phyloP scores from a whole-genome alignment of 2,113 vertebrate species.

The Morone saxatilis region DNA sequence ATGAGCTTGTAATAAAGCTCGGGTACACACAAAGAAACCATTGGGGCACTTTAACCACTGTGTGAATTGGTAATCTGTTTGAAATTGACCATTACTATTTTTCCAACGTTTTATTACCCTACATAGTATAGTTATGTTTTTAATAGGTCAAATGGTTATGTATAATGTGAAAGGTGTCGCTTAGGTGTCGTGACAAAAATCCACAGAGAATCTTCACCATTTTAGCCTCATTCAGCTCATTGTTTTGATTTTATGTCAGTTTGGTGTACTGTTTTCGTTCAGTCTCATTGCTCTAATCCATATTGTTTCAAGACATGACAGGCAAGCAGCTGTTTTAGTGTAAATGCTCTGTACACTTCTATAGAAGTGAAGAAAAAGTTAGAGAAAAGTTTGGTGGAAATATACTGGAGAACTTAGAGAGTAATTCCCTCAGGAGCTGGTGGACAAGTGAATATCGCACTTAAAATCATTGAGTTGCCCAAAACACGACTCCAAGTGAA shows the following conservation, averaged over 20 bases:
- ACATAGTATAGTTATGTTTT: not conserved
- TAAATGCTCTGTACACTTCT: not conserved
- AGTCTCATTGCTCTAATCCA: not conserved
- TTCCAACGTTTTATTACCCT: not conserved
- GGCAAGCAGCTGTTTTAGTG: not conserved
- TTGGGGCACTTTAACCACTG: constrained; percentile 2
- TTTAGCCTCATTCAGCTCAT: not conserved
- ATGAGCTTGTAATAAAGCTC: constrained; percentile 41
- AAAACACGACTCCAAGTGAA: not conserved
- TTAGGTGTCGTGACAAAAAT: no score
- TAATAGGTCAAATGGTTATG: no score
- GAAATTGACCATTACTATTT: not conserved
- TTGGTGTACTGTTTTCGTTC: not conserved
- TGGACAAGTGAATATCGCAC: not conserved
- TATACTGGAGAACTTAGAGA: not conserved
- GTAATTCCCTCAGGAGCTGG: not conserved
- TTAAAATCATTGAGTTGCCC: not conserved
- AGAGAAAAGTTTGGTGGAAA: constrained; percentile 1
- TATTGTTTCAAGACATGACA: not conserved
- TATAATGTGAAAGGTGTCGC: not conserved
- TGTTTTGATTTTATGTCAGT: not conserved
- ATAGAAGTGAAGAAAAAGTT: no score
- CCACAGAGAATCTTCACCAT: no score
- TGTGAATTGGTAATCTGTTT: constrained; percentile 13
- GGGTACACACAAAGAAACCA: constrained; percentile 16